Evolutionary conservation across 2,888 invertebrate genomes (phyloP).

Genomic region (Scotopteryx bipunctaria): DNA sequence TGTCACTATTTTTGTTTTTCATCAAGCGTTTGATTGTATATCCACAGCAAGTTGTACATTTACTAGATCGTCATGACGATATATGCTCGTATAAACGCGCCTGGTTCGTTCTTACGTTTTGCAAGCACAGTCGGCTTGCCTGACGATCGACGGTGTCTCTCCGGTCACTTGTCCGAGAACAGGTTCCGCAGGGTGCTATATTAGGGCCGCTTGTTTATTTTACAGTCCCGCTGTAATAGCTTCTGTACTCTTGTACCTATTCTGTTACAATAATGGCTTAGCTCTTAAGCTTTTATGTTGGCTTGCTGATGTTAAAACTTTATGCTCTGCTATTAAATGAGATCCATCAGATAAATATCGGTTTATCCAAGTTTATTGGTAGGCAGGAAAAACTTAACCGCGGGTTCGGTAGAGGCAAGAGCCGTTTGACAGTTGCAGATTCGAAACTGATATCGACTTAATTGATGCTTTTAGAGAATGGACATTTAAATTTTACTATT

Average conservation of each 20-base stretch:
- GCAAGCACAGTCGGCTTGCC: slow-evolving; percentile 31
- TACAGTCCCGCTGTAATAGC: slow-evolving; percentile 21
- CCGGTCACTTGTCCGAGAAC: slow-evolving; percentile 27
- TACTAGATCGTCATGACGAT: slow-evolving; percentile 21
- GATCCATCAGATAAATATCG: no score
- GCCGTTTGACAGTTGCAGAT: no score
- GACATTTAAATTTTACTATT: neutral
- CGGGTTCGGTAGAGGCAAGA: no score
- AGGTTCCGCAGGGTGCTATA: slow-evolving; percentile 36
- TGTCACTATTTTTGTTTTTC: neutral
- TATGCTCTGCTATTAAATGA: no score
- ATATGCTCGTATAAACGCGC: slow-evolving; percentile 15
- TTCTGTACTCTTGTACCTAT: slow-evolving; percentile 23
- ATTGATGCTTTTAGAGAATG: no score
- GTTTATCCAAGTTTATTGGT: no score
- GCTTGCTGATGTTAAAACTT: neutral
- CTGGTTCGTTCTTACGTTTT: slow-evolving; percentile 29
- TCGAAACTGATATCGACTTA: no score
- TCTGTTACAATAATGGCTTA: slow-evolving; percentile 20
- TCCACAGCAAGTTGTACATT: neutral
- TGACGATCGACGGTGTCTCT: slow-evolving; percentile 25
- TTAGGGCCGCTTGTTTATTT: slow-evolving; percentile 35
- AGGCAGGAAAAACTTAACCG: no score
- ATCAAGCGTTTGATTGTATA: slow-evolving; percentile 23
- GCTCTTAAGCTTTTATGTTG: neutral